Conservation (phyloP, 2,888 invertebrate genomes). For the Drosophila imparisetae region DNA sequence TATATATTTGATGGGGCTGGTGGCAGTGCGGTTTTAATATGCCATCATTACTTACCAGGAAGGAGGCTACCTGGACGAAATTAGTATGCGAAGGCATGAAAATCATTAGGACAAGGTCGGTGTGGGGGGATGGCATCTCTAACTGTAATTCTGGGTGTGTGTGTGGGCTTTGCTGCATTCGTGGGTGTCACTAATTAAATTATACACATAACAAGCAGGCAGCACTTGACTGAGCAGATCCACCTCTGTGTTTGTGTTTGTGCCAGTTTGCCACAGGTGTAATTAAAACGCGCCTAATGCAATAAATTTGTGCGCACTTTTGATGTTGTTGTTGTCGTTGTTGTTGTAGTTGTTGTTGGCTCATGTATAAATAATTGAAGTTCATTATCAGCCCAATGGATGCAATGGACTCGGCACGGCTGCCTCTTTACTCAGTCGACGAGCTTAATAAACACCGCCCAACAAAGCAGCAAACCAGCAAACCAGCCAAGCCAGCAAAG, state of each 20-base stretch:
- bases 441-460: constrained; percentile 8
- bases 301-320: constrained; percentile 63
- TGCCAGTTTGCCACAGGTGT: constrained; percentile 66
- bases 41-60: constrained; percentile 63
- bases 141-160: constrained; percentile 11
- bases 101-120: constrained; percentile 67
- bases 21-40: constrained; percentile 49
- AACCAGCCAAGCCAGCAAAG: neutral
- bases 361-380: constrained; percentile 65
- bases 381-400: constrained; percentile 58
- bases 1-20: constrained; percentile 26
- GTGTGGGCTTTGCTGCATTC: constrained; percentile 42
- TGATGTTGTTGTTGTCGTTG: constrained; percentile 29
- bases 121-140: constrained; percentile 15
- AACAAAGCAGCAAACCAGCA: constrained; percentile 5
- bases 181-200: constrained; percentile 77
- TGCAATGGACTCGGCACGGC: constrained; percentile 37
- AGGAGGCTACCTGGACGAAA: constrained; percentile 53
- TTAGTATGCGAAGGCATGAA: constrained; percentile 77
- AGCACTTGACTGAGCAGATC: constrained; percentile 38
- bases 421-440: neutral
- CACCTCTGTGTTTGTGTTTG: constrained; percentile 17
- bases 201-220: constrained; percentile 63
- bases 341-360: constrained; percentile 29
- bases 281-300: constrained; percentile 73